Base-by-base conservation (phyloP, 2,888 invertebrate genomes). In the Apodemia zela region DNA sequence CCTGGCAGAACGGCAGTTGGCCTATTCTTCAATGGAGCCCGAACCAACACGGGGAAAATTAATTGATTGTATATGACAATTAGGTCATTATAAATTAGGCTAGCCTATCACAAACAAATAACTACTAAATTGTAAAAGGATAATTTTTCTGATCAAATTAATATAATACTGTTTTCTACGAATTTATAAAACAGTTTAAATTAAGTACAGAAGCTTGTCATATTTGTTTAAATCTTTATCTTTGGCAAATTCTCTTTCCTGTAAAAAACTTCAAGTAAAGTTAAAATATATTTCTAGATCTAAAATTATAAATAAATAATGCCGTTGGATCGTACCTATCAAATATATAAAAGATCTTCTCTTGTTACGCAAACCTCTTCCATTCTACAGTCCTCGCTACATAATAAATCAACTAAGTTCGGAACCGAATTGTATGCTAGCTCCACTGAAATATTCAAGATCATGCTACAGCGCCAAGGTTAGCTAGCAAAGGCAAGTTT, bases 381-480 rank as follows among this genome's bases (percentile, higher is more conserved):
- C 29, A 57, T 29, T 57, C 25, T 57, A 29, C n/a, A 47, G 29
- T 60, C 60, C 18, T 35, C n/a, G 45, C 60, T 60, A 25, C 42
- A 60, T 60, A 60, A 60, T 60, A 60, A 60, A 60, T 60, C 25
- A n/a, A 29, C 45, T 47, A n/a, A 33, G 59, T 35, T 60, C 60
- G 45, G 60, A 60, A n/a, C 33, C 58, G 25, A 33, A 59, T 42
- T 21, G 38, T 45, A 42, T 17, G 45, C 60, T 25, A 59, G 59
- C 59, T 29, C 49, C 3, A 18, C 18, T 60, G n/a, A 60, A 60
- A 60, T 60, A 60, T 60, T 60, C 60, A 60, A 38, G 38, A 60
- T 38, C 18, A n/a, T 45, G 45, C 45, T 60, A 42, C 42, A 60
- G 45, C 45, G 25, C 59, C 35, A 59, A 59, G 54, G 54, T 54